phyloP scores from a whole-genome alignment of 2,113 vertebrate genomes.

The Aegithalos caudatus region DNA sequence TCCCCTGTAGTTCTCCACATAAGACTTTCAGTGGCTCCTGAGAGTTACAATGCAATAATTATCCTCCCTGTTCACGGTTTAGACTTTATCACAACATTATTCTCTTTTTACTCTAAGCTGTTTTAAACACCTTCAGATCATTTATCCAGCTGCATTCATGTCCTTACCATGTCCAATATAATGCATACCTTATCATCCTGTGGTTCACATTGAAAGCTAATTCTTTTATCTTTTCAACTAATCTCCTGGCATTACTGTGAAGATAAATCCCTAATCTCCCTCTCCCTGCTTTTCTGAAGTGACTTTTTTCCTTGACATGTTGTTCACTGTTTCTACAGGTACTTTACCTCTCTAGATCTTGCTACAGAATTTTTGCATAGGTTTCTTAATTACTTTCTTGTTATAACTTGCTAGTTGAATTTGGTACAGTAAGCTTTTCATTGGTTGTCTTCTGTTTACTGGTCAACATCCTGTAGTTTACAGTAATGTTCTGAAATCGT shows the following conservation, averaged over 20 bases:
- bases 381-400: not conserved
- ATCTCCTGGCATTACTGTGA: conserved; percentile 64
- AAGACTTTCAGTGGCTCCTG: conserved; percentile 22
- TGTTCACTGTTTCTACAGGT: conserved; percentile 41
- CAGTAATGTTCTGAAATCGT: accelerated
- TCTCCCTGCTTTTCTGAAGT: conserved; percentile 59
- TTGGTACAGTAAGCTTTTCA: not conserved
- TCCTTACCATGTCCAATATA: conserved; percentile 62
- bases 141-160: conserved; percentile 60
- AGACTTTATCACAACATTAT: conserved; percentile 60
- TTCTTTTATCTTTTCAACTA: conserved; percentile 67
- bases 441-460: not conserved
- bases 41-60: conserved; percentile 58
- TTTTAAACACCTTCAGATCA: conserved; percentile 62
- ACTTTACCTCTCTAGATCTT: conserved; percentile 12
- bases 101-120: conserved; percentile 63
- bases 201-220: conserved; percentile 58
- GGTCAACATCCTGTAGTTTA: not conserved
- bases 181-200: conserved; percentile 59
- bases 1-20: not conserved
- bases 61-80: conserved; percentile 39
- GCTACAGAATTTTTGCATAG: not conserved
- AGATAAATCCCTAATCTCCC: conserved; percentile 65
- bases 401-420: not conserved
- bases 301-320: conserved; percentile 59